phyloP scores from a whole-genome alignment of 2,888 invertebrate genomes.

The Amiota mariae region DNA sequence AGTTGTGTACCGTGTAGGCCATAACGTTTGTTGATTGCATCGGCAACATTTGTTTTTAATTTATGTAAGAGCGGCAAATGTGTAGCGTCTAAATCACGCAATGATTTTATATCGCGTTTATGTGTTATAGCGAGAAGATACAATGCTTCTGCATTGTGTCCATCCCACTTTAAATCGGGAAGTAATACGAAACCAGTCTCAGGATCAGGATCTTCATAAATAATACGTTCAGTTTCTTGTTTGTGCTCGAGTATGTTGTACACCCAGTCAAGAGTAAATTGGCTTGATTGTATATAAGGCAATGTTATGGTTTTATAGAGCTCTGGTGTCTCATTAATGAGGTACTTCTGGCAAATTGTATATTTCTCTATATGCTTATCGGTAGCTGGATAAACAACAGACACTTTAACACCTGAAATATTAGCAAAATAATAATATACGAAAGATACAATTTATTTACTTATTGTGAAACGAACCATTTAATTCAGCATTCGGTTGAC shows the following conservation, averaged over 20 bases:
- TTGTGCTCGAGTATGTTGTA: slow-evolving; percentile 95
- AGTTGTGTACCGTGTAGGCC: slow-evolving; percentile 81
- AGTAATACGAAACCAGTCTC: slow-evolving; percentile 89
- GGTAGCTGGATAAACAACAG: slow-evolving; percentile 94
- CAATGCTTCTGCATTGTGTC: slow-evolving; percentile 81
- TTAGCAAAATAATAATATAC: not conserved
- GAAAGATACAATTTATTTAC: not conserved
- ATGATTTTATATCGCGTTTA: slow-evolving; percentile 82
- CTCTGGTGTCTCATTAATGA: slow-evolving; percentile 89
- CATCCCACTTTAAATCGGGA: slow-evolving; percentile 98
- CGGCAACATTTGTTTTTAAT: slow-evolving; percentile 83
- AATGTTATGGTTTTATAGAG: slow-evolving; percentile 86
- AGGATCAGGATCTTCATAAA: slow-evolving; percentile 84
- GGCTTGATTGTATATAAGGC: slow-evolving; percentile 82
- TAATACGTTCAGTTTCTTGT: slow-evolving; percentile 89
- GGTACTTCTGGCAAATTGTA: slow-evolving; percentile 80
- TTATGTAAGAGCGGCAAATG: slow-evolving; percentile 90
- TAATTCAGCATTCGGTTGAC: slow-evolving; percentile 77
- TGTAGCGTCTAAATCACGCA: slow-evolving; percentile 85
- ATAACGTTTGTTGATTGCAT: slow-evolving; percentile 85
- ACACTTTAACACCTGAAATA: slow-evolving; percentile 84
- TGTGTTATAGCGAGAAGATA: slow-evolving; percentile 89
- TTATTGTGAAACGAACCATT: slow-evolving; percentile 76
- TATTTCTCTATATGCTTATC: slow-evolving; percentile 93
- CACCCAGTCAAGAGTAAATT: slow-evolving; percentile 94